phyloP scores from a whole-genome alignment of 2,113 vertebrate genomes.

The Ceyx melanurus region DNA sequence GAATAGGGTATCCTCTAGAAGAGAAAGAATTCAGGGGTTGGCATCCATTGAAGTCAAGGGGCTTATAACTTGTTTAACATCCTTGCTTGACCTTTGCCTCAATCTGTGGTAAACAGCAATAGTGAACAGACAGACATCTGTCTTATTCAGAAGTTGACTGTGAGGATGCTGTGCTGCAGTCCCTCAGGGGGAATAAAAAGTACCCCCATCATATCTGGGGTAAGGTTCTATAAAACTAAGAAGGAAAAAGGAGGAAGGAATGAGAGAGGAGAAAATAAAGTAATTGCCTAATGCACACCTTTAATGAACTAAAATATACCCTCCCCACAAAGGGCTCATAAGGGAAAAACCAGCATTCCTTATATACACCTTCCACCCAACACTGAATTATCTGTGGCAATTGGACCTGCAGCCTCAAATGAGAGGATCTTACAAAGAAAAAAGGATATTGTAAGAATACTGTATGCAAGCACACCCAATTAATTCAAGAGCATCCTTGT shows the following conservation, averaged over 20 bases:
- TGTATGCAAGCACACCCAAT: slow-evolving; percentile 49
- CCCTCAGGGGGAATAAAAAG: not conserved
- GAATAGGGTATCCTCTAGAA: not conserved
- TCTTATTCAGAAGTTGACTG: slow-evolving; percentile 5
- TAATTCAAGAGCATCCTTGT: slow-evolving; percentile 59
- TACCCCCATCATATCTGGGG: not conserved
- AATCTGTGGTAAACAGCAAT: not conserved
- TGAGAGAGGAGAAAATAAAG: not conserved
- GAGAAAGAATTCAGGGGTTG: not conserved
- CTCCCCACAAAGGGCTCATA: slow-evolving; percentile 45
- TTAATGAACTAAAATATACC: slow-evolving; percentile 68
- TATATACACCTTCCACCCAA: not conserved
- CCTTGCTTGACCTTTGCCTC: slow-evolving; percentile 11
- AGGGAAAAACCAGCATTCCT: slow-evolving; percentile 9
- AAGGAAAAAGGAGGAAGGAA: not conserved
- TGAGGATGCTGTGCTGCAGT: not conserved
- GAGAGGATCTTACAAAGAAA: slow-evolving; percentile 9
- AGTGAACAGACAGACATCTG: slow-evolving; percentile 2
- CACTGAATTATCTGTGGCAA: slow-evolving; percentile 43
- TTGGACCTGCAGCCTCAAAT: not conserved
- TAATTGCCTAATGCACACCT: slow-evolving; percentile 55
- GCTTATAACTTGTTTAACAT: not conserved
- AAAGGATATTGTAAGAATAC: slow-evolving; percentile 9
- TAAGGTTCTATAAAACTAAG: slow-evolving; percentile 5
- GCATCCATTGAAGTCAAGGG: not conserved